Conservation (phyloP, 2,797 vertebrate genomes). For the Dipus sagitta region DNA sequence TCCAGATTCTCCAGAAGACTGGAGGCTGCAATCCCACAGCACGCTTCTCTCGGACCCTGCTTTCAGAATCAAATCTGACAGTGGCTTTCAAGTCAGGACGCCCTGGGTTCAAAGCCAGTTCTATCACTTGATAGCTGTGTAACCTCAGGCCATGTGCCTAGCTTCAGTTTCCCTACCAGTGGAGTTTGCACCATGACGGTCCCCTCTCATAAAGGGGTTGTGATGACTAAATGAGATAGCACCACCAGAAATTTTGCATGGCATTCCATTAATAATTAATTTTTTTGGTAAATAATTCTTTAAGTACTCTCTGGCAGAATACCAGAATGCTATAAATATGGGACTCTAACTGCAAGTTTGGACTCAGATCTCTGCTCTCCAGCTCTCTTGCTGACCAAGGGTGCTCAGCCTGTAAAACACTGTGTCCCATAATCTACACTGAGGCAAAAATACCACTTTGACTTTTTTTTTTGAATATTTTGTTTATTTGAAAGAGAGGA, state of each 20-base stretch:
- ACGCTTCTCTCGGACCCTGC: not conserved
- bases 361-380: not conserved
- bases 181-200: not conserved
- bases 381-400: not conserved
- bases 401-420: not conserved
- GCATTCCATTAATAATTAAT: too few relatives aligned
- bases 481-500: not conserved
- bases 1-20: not conserved
- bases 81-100: conserved; percentile 39
- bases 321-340: not conserved
- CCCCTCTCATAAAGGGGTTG: not conserved
- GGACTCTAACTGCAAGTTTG: not conserved
- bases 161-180: not conserved
- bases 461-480: not conserved
- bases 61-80: not conserved
- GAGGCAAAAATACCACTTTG: not conserved
- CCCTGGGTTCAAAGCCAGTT: not conserved
- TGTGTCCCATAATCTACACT: not conserved
- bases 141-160: not conserved
- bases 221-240: not conserved
- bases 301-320: not conserved
- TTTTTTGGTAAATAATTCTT: not conserved
- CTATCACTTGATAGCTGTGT: not conserved
- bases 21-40: not conserved
- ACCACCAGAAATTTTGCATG: not conserved